phyloP scores from a whole-genome alignment of 2,113 vertebrate species.

The Bufo bufo region DNA sequence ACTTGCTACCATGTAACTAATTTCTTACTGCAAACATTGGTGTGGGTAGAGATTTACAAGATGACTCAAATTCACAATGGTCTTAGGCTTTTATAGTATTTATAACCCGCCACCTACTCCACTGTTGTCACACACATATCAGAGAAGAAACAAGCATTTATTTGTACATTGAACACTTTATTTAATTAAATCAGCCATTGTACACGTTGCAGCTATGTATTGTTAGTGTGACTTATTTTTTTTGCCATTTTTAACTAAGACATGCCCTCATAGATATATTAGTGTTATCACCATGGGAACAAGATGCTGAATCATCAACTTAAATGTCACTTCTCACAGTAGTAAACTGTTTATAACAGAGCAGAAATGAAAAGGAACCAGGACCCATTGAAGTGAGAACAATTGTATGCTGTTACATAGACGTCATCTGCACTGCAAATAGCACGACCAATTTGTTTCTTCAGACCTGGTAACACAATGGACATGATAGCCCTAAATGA shows the following conservation, averaged over 20 bases:
- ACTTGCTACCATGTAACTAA: no score
- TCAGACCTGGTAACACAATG: conserved; percentile 63
- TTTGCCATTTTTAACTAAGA: conserved; percentile 85
- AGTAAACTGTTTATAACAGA: conserved; percentile 87
- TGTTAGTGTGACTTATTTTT: conserved; percentile 82
- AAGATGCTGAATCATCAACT: conserved; percentile 90
- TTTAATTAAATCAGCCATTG: conserved; percentile 90
- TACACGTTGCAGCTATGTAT: conserved; percentile 93
- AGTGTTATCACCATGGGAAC: conserved; percentile 94
- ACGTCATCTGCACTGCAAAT: conserved; percentile 81
- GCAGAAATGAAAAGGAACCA: conserved; percentile 72
- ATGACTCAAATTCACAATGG: no score
- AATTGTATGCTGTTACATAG: conserved; percentile 81
- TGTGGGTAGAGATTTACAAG: no score
- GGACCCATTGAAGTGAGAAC: conserved; percentile 74
- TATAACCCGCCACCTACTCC: not conserved
- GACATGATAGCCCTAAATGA: conserved; percentile 35
- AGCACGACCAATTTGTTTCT: conserved; percentile 81
- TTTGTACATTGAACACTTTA: conserved; percentile 87
- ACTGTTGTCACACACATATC: not conserved
- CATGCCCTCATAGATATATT: conserved; percentile 96
- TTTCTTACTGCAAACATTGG: no score
- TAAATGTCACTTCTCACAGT: conserved; percentile 91
- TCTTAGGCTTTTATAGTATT: no score
- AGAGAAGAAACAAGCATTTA: conserved; percentile 56